Conservation (phyloP, 1,140 invertebrate genomes). For the Zaprionus taronus region DNA sequence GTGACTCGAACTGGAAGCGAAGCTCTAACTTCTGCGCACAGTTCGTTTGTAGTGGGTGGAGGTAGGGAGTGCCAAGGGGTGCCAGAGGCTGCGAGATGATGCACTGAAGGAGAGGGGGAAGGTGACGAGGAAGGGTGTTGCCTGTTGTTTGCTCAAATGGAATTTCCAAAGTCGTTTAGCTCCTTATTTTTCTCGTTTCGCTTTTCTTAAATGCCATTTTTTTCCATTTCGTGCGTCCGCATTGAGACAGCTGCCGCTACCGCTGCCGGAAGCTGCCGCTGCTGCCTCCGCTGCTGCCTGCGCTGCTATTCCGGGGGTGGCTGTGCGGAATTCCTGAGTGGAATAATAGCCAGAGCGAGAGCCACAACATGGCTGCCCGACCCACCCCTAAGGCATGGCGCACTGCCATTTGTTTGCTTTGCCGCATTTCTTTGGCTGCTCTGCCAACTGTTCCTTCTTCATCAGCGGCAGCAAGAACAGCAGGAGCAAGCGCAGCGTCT, state of each 20-base stretch:
- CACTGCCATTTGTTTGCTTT: constrained; percentile 75
- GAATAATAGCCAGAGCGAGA: constrained; percentile 54
- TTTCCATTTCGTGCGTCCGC: constrained; percentile 80
- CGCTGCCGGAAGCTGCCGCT: constrained; percentile 56
- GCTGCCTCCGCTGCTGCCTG: constrained; percentile 16
- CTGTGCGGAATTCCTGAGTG: constrained; percentile 74
- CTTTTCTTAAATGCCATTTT: constrained; percentile 83
- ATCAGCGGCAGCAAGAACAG: constrained; percentile 38
- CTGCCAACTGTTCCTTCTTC: constrained; percentile 68
- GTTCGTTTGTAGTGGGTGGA: not conserved
- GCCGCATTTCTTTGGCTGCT: constrained; percentile 72
- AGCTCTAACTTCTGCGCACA: constrained; percentile 13
- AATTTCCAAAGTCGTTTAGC: constrained; percentile 82
- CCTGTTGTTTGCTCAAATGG: constrained; percentile 81
- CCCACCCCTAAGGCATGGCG: constrained; percentile 60
- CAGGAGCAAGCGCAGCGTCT: constrained; percentile 50
- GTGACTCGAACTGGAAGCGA: constrained; percentile 2
- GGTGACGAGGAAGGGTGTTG: constrained; percentile 39
- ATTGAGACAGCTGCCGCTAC: constrained; percentile 72
- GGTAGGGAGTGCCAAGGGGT: not conserved
- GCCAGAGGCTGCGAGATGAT: not conserved
- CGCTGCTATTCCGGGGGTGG: constrained; percentile 54
- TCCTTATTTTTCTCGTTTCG: constrained; percentile 83
- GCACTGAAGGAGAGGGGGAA: not conserved
- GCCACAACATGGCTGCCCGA: constrained; percentile 66